Evolutionary conservation across 2,113 vertebrate species (phyloP), one percentile per base, ranked within the genome.

Genomic region (Gambusia affinis): DNA sequence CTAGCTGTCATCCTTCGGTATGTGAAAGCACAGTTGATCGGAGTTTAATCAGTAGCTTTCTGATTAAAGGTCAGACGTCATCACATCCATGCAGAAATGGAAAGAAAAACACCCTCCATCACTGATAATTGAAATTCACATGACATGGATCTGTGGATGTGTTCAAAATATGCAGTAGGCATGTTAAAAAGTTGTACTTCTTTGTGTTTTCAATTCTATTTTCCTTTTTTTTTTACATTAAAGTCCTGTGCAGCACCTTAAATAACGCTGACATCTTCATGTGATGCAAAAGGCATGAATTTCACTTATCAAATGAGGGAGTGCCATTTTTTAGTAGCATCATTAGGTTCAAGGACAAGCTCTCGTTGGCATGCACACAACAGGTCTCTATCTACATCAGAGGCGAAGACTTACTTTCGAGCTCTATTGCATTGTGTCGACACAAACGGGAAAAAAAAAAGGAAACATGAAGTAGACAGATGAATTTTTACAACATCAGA

Each of bases 361-460:
- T 96, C 93, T 90, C 85, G 92, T 95, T 95, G 85, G 96, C 98
- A 99, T 99, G 97, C 98, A 99, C 95, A 97, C 95, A 90, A 95
- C 95, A 95, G 92, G 79, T 92, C 91, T 92, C 90, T 87, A 87
- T 88, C 94, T 94, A 91, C 83, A 73, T 88, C 96, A 93, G 92
- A 94, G 95, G 95, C 95, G 93, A 94, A 96, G 86, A 99, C 98
- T 99, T 99, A 99, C 98, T 99, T 99, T 94, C 98, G 97, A 96
- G 97, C 98, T 99, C 98, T 99, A 99, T 97, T 96, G 96, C 96
- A 98, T 98, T 96, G 96, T 96, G 96, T 95, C 83, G 97, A 97
- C 96, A 97, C 95, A 97, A 96, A 96, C 89, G 92, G 94, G 94
- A 92, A 96, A 97, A 96, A 97, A 31, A 93, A 94, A 93, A 92